phyloP scores from a whole-genome alignment of 2,888 invertebrate species.

The Tupiocoris notatus region DNA sequence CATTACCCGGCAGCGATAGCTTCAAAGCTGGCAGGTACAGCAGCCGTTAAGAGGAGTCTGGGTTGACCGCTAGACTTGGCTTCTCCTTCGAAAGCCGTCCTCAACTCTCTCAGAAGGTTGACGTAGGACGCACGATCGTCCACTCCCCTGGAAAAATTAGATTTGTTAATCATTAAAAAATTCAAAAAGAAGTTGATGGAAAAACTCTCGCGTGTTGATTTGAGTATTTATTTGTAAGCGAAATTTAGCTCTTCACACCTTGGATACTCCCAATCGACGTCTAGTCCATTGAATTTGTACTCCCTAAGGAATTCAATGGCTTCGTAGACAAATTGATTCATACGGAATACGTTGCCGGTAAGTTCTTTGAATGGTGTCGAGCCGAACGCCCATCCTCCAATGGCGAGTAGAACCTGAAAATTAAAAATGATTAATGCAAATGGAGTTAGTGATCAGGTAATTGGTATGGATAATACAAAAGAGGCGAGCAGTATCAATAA shows the following conservation, averaged over 20 bases:
- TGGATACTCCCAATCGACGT: constrained; percentile 94
- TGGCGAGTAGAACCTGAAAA: constrained; percentile 71
- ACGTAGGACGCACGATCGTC: constrained; percentile 84
- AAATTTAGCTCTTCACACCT: constrained; percentile 55
- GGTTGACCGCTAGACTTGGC: constrained; percentile 84
- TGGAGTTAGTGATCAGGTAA: too few relatives aligned
- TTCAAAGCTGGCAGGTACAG: constrained; percentile 90
- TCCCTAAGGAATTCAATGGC: constrained; percentile 89
- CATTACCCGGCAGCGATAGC: constrained; percentile 81
- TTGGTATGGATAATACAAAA: too few relatives aligned
- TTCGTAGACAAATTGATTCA: constrained; percentile 94
- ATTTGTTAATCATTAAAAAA: too few relatives aligned
- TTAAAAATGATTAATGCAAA: too few relatives aligned
- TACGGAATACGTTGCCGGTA: constrained; percentile 85
- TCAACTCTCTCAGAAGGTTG: constrained; percentile 79
- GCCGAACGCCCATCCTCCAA: constrained; percentile 96
- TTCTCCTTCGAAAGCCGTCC: constrained; percentile 88
- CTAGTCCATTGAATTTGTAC: constrained; percentile 87
- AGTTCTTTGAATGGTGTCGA: constrained; percentile 92
- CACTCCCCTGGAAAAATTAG: constrained; percentile 66
- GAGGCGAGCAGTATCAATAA: too few relatives aligned
- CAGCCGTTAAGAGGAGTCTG: constrained; percentile 75
- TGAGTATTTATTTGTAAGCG: background rate
- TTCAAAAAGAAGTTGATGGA: too few relatives aligned
- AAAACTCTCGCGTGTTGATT: background rate